Percentiles rank a stretch among this genome's conserved stretches.
phyloP scores from a whole-genome alignment of 2,113 vertebrate species.

The Capreolus pygargus region DNA sequence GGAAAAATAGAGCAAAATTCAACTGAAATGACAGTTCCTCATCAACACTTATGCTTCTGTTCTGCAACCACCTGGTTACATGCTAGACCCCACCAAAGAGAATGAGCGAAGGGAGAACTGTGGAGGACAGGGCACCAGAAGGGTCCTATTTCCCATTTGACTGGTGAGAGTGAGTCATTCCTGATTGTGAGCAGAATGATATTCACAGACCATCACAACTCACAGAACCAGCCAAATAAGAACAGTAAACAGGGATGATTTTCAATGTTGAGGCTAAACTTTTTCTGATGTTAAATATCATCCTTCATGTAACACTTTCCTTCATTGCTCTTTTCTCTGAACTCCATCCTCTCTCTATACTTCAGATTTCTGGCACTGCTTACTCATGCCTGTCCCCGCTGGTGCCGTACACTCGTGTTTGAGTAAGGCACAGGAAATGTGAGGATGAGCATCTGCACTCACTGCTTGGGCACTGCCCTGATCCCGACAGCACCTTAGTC shows the following conservation, averaged over 20 bases:
- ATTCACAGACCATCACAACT: background rate
- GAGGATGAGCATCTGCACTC: background rate
- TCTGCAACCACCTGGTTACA: background rate
- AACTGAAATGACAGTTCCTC: background rate
- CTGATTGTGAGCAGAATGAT: background rate
- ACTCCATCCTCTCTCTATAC: background rate
- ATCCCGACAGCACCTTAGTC: background rate
- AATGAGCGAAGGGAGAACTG: background rate
- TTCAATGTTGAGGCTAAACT: background rate
- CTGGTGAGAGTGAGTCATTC: background rate
- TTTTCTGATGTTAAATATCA: background rate
- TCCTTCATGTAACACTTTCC: background rate
- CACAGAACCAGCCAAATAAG: background rate
- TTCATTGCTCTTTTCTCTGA: background rate
- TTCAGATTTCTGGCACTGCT: background rate
- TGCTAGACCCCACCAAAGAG: background rate
- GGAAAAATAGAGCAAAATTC: background rate
- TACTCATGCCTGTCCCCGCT: fast-evolving
- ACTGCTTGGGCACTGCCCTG: fast-evolving
- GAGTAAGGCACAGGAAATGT: background rate
- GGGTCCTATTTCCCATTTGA: background rate
- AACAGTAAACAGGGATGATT: background rate
- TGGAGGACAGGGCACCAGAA: background rate
- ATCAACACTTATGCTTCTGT: background rate
- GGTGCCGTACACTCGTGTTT: background rate